These are phyloP conservation scores for Sitta carolinensis DNA, from an alignment of 2,797 vertebrate genomes.

Conservation along the genomic window DNA sequence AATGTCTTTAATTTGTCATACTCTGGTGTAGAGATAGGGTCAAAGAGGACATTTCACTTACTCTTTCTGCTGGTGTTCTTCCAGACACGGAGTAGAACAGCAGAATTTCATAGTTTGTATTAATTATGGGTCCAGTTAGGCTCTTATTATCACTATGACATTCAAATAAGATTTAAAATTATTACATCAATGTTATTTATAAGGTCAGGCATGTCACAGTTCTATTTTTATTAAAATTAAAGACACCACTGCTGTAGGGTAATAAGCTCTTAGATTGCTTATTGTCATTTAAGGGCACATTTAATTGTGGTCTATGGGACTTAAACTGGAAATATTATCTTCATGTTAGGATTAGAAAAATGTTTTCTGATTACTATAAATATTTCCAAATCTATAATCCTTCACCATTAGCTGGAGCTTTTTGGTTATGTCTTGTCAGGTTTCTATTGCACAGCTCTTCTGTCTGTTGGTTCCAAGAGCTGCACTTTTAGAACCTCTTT, in stretches of 20 bases:
- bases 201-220: slow-evolving; percentile 64
- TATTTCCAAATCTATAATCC: not conserved
- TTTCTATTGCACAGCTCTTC: not conserved
- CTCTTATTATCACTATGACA: slow-evolving; percentile 56
- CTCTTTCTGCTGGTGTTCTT: not conserved
- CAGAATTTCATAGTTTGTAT: slow-evolving; percentile 35
- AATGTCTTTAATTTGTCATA: not conserved
- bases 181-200: slow-evolving; percentile 70
- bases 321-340: slow-evolving; percentile 24
- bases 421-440: not conserved
- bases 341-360: not conserved
- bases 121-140: slow-evolving; percentile 37
- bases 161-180: slow-evolving; percentile 68
- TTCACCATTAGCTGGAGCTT: not conserved
- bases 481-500: not conserved
- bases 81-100: not conserved
- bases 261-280: slow-evolving; percentile 31
- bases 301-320: not conserved
- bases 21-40: not conserved
- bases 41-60: not conserved
- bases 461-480: not conserved
- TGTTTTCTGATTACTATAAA: not conserved
- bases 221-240: slow-evolving; percentile 64
- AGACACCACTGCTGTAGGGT: slow-evolving; percentile 18
- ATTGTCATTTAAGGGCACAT: slow-evolving; percentile 30